Base-by-base conservation (phyloP, 2,888 invertebrate species). In the Drosophila mimetica region DNA sequence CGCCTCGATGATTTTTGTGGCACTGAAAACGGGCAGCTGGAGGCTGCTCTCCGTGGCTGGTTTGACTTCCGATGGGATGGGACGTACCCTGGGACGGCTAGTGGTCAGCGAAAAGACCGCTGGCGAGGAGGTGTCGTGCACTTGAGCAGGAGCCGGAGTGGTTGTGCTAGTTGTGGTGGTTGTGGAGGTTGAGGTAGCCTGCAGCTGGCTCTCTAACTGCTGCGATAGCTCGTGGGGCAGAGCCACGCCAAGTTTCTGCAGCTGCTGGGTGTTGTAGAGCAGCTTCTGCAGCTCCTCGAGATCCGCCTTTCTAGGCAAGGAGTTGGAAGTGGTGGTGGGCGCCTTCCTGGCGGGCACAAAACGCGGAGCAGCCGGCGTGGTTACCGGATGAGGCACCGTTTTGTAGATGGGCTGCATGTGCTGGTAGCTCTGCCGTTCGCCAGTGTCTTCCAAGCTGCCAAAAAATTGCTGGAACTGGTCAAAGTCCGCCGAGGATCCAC, bases 251-350 rank as follows among this genome's bases (percentile, higher is more conserved):
- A 91, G 73, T 54, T 91, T 90, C 53, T 90, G 85, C 8, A 91
- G 54, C 57, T 91, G 89, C 5, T 88, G 86, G 11, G 93, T 92
- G 42, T 93, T 92, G 30, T 91, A 91, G 14, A 93, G 86, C 3
- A 93, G 77, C 77, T 92, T 92, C 47, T 92, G 92, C 8, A 93
- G 78, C 76, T 93, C 92, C 9, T 91, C 89, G 25, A 93, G 90
- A 78, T 94, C 93, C 11, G 92, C 92, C 28, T 37, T 50, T 13
- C 18, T 30, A 5, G 60, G 25, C 2, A 39, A 16, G n/a, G 37
- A 22, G 25, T 22, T 51, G 7, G 51, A 32, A n/a, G 41, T 22
- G 1, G 41, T 22, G 1, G 30, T 34, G 13, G 71, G 6, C 5
- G 28, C 22, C 9, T 39, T 41, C 7, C 44, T 51, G 18, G 70